Evolutionary conservation across 2,797 vertebrate genomes (phyloP).

Genomic region (Xyrichtys novacula): DNA sequence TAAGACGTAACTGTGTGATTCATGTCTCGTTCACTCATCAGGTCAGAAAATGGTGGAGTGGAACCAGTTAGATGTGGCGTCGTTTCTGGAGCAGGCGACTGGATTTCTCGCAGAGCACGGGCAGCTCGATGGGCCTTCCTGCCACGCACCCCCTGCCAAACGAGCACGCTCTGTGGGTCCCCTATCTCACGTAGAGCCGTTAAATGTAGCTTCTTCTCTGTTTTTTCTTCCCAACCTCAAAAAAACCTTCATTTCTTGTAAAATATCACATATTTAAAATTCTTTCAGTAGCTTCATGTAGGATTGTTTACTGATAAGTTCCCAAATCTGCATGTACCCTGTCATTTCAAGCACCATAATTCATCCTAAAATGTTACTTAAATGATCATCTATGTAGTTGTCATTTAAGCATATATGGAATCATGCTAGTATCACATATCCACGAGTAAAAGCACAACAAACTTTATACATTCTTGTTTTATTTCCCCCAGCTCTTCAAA

Average conservation of each 20-base stretch:
- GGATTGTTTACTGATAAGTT: too few relatives aligned
- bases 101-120: conserved; percentile 97
- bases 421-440: neutral
- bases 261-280: neutral
- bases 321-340: too few relatives aligned
- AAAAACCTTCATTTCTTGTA: neutral
- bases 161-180: conserved; percentile 94
- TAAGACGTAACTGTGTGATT: neutral
- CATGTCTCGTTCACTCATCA: conserved; percentile 71
- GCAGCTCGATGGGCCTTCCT: conserved; percentile 95
- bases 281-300: too few relatives aligned
- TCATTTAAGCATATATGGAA: neutral
- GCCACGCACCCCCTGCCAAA: conserved; percentile 93
- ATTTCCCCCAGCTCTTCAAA: conserved; percentile 2
- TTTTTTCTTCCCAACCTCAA: neutral
- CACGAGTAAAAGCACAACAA: neutral
- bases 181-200: conserved; percentile 14
- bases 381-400: neutral
- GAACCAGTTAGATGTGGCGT: conserved; percentile 96
- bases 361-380: too few relatives aligned
- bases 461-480: neutral
- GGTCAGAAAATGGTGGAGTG: conserved; percentile 99
- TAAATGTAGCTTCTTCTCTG: neutral
- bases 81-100: conserved; percentile 96
- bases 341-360: too few relatives aligned